A percentile compares a stretch with the other conserved stretches of the same genome.
phyloP scores from a whole-genome alignment of 2,113 vertebrate genomes.

The Pituophis catenifer region DNA sequence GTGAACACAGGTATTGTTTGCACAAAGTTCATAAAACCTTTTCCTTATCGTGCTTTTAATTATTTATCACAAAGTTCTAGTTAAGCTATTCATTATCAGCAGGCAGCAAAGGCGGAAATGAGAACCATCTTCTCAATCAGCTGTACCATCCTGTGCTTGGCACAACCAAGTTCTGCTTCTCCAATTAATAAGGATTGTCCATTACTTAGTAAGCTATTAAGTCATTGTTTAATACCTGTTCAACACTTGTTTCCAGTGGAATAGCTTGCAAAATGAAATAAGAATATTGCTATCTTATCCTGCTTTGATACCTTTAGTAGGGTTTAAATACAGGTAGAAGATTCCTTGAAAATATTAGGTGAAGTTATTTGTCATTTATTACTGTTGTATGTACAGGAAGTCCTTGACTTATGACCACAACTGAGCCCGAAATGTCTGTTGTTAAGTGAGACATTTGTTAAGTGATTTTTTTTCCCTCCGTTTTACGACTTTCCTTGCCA shows the following conservation, averaged over 20 bases:
- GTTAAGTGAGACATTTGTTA: too few relatives aligned
- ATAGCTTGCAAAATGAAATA: not conserved
- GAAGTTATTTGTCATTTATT: not conserved
- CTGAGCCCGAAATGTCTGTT: too few relatives aligned
- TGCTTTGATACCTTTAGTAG: not conserved
- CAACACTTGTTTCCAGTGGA: not conserved
- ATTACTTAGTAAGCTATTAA: slow-evolving; percentile 21
- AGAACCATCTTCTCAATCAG: not conserved
- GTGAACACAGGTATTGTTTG: not conserved
- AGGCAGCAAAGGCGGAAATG: not conserved
- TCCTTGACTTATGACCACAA: too few relatives aligned
- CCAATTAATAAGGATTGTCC: not conserved
- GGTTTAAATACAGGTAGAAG: not conserved
- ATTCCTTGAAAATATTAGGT: not conserved
- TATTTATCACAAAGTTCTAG: not conserved
- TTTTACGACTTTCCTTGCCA: too few relatives aligned
- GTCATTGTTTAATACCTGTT: not conserved
- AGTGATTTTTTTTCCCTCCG: too few relatives aligned
- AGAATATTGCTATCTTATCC: not conserved
- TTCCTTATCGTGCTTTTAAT: not conserved
- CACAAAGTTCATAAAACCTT: not conserved
- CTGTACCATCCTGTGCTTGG: not conserved
- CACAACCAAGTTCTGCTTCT: not conserved
- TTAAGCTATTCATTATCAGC: not conserved
- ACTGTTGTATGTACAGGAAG: too few relatives aligned